phyloP scores from a whole-genome alignment of 2,888 invertebrate species.

The Kuschelorhynchus macadamiae region DNA sequence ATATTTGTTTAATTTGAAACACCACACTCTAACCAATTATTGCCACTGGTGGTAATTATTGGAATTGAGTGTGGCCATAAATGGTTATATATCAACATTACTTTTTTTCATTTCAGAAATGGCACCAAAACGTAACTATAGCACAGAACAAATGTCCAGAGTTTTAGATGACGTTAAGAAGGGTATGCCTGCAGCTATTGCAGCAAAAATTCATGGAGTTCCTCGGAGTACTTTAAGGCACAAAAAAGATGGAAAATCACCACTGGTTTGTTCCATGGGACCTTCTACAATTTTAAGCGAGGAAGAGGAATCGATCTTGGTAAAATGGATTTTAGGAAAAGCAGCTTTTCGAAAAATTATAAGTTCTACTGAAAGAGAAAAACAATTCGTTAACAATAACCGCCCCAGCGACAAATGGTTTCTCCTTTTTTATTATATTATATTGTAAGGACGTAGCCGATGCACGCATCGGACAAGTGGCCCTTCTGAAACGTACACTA shows the following conservation, averaged over 20 bases:
- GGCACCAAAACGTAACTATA: not conserved
- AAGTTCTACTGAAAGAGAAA: not conserved
- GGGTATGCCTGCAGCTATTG: not conserved
- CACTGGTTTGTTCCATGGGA: constrained; percentile 4
- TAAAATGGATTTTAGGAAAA: constrained; percentile 12
- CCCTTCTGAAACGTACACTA: too few species aligned
- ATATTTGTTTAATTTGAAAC: not conserved
- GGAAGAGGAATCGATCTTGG: constrained; percentile 8
- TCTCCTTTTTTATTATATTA: constrained; percentile 6
- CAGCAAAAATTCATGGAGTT: constrained; percentile 4
- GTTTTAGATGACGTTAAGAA: not conserved
- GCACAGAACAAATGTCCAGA: too few species aligned
- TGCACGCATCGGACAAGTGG: too few species aligned
- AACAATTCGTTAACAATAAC: constrained; percentile 8
- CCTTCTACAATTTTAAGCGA: constrained; percentile 9
- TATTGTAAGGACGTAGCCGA: too few species aligned
- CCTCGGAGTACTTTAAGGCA: not conserved
- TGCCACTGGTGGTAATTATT: constrained; percentile 4
- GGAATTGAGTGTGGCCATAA: constrained; percentile 5
- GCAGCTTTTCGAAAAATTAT: not conserved
- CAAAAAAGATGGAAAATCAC: not conserved
- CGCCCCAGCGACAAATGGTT: constrained; percentile 15
- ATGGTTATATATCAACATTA: not conserved
- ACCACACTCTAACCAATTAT: not conserved
- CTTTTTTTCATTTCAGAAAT: not conserved